Conservation (phyloP, 2,113 vertebrate species). For the Lophochroa leadbeateri region DNA sequence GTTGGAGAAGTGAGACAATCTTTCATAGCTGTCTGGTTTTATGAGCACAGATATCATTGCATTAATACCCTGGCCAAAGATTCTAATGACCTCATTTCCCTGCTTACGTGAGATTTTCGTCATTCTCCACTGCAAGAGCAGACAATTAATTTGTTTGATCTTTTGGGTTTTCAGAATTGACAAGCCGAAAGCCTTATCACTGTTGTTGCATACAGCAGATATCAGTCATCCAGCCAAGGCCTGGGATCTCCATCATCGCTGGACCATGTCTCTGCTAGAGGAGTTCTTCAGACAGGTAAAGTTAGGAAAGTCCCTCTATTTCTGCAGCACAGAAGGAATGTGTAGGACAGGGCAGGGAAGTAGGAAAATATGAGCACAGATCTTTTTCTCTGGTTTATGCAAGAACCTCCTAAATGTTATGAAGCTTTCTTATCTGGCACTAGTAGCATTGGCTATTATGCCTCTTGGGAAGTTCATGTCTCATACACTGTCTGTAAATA, state of each 20-base stretch:
- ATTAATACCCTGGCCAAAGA: not conserved
- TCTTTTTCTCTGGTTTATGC: not conserved
- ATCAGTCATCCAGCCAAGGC: constrained; percentile 97
- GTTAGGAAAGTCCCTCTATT: not conserved
- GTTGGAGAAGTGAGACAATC: not conserved
- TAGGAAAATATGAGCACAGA: not conserved
- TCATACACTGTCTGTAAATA: not conserved
- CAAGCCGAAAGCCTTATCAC: constrained; percentile 94
- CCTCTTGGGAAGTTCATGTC: not conserved
- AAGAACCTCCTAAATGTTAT: not conserved
- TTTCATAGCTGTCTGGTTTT: not conserved
- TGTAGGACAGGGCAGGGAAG: not conserved
- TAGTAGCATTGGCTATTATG: not conserved
- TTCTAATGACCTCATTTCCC: not conserved
- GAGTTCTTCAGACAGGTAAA: constrained; percentile 97
- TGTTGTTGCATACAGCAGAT: constrained; percentile 95
- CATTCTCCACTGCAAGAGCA: not conserved
- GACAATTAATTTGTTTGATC: not conserved
- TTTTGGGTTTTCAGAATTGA: constrained; percentile 85
- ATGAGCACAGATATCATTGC: not conserved
- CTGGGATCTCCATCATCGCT: constrained; percentile 94
- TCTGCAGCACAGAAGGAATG: not conserved
- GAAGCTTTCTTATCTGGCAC: not conserved
- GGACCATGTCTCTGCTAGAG: constrained; percentile 94
- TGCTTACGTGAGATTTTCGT: not conserved